Conservation (phyloP, 92 coral and sea anemone genomes). For the Epizoanthus rinbou region DNA sequence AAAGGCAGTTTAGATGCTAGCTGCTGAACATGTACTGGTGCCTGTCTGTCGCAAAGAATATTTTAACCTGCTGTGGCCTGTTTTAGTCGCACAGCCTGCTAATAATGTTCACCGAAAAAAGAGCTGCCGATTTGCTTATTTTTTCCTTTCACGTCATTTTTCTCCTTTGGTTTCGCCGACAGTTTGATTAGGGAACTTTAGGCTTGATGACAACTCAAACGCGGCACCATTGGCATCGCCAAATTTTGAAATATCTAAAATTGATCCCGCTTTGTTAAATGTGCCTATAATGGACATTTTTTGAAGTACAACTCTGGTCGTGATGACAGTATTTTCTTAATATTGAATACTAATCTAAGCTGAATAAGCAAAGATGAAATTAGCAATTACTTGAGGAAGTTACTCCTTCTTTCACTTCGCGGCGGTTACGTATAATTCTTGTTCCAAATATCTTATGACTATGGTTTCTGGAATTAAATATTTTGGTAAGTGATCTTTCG, state of each 20-base stretch:
- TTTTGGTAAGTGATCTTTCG: not conserved
- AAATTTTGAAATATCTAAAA: not conserved
- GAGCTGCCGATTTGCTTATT: not conserved
- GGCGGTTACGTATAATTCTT: not conserved
- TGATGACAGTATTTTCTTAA: not conserved
- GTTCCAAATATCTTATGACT: not conserved
- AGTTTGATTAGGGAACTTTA: not conserved
- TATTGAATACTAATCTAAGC: not conserved
- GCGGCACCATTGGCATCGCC: not conserved
- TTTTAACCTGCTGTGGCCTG: not conserved
- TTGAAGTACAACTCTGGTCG: not conserved
- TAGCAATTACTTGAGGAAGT: too few species aligned
- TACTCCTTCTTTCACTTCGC: too few species aligned
- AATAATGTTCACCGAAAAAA: not conserved
- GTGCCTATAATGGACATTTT: not conserved
- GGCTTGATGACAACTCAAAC: constrained; percentile 14
- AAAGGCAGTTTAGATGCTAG: not conserved
- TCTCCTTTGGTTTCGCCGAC: not conserved
- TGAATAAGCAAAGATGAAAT: not conserved
- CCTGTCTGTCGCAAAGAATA: not conserved
- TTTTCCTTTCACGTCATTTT: not conserved
- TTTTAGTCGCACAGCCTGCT: too few species aligned
- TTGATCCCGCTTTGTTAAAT: not conserved
- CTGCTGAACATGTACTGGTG: not conserved
- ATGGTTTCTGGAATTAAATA: not conserved